phyloP scores from a whole-genome alignment of 2,888 invertebrate species.

The Macropis europaea region DNA sequence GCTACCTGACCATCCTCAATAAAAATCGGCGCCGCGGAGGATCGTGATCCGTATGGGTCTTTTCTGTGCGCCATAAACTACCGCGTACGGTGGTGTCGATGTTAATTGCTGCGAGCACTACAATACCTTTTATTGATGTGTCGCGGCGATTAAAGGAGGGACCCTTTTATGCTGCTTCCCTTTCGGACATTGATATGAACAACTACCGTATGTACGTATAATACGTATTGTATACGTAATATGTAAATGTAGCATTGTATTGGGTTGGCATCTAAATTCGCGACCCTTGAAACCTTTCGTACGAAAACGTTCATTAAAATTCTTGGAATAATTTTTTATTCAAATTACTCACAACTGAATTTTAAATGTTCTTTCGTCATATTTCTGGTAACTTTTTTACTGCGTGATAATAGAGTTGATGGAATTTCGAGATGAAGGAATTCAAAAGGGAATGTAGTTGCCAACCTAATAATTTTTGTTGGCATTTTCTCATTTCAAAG shows the following conservation, averaged over 20 bases:
- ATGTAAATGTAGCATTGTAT: too few species aligned
- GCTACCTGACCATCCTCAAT: constrained; percentile 31
- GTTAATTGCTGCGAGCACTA: background rate
- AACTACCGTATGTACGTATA: background rate
- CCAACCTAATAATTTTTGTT: too few species aligned
- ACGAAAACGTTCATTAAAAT: too few species aligned
- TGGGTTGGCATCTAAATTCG: too few species aligned
- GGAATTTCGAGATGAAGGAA: too few species aligned
- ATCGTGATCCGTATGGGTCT: background rate
- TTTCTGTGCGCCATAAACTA: background rate
- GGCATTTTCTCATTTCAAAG: too few species aligned
- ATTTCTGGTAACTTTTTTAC: too few species aligned
- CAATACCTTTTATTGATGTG: background rate
- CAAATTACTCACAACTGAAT: background rate
- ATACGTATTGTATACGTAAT: too few species aligned
- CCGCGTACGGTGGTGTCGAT: constrained; percentile 1
- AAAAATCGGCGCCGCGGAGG: constrained; percentile 36
- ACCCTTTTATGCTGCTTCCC: background rate
- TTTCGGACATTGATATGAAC: background rate
- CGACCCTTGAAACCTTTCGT: background rate
- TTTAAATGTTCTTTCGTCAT: background rate
- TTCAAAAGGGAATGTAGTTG: too few species aligned
- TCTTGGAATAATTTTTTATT: too few species aligned
- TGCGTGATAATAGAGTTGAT: too few species aligned
- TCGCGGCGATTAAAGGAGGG: too few species aligned